These are phyloP conservation scores for Chrysolina americana DNA, from an alignment of 2,888 invertebrate species.

Conservation along the genomic window DNA sequence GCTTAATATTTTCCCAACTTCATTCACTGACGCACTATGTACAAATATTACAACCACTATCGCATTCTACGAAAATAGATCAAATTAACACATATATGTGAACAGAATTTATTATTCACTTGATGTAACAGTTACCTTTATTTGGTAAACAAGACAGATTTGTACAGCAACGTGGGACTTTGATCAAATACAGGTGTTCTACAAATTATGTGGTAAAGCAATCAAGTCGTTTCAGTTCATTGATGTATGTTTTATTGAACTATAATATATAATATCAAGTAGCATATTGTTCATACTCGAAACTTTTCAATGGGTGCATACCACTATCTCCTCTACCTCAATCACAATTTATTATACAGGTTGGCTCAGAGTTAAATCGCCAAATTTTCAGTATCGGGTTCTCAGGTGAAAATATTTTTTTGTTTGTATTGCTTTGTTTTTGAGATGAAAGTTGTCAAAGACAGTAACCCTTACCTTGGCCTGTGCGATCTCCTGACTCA, in stretches of 20 bases:
- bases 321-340: too few relatives aligned
- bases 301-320: too few relatives aligned
- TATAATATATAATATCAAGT: too few relatives aligned
- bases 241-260: background rate
- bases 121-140: constrained; percentile 13
- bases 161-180: constrained; percentile 26
- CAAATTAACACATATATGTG: constrained; percentile 27
- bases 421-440: too few relatives aligned
- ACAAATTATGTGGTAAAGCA: constrained; percentile 12
- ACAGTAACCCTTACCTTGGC: too few relatives aligned
- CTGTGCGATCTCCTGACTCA: too few relatives aligned
- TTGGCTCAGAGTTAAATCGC: too few relatives aligned
- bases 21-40: background rate
- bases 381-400: too few relatives aligned
- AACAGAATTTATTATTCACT: constrained; percentile 21
- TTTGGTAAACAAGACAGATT: constrained; percentile 27
- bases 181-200: constrained; percentile 8
- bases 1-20: background rate
- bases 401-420: too few relatives aligned
- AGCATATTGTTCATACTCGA: too few relatives aligned
- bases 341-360: too few relatives aligned
- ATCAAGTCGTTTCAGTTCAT: background rate
- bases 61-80: constrained; percentile 19
- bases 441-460: too few relatives aligned
- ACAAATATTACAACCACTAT: background rate